A percentile compares a stretch with the other conserved stretches of the same genome.
Evolutionary conservation across 2,888 invertebrate genomes (phyloP).

Genomic region (Bimastos eiseni): DNA sequence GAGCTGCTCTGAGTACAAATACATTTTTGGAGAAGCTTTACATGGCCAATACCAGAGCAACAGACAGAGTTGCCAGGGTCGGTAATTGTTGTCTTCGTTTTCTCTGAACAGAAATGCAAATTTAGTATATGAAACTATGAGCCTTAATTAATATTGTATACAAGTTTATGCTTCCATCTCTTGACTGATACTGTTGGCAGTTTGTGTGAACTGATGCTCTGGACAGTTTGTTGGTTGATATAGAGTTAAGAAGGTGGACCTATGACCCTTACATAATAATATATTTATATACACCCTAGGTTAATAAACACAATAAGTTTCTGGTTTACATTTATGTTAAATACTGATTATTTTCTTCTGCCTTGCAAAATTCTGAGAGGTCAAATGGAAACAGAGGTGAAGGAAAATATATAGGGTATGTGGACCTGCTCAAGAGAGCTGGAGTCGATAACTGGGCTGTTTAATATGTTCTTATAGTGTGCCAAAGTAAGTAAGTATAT

Average conservation of each 20-base stretch:
- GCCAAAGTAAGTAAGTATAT: neutral
- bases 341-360: too few relatives aligned
- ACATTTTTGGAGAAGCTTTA: slow-evolving; percentile 87
- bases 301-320: neutral
- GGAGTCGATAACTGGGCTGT: neutral
- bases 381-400: neutral
- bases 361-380: neutral
- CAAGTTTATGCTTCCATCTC: neutral
- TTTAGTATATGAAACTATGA: neutral
- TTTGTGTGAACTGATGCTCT: neutral
- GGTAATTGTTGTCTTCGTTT: neutral
- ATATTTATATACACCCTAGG: too few relatives aligned
- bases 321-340: too few relatives aligned
- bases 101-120: neutral
- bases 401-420: too few relatives aligned
- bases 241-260: neutral
- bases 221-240: neutral
- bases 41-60: slow-evolving; percentile 89
- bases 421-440: neutral
- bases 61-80: slow-evolving; percentile 79
- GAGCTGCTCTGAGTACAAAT: slow-evolving; percentile 84
- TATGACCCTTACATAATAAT: neutral
- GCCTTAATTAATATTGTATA: neutral
- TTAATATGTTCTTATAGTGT: neutral
- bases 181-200: neutral